phyloP scores from a whole-genome alignment of 2,888 invertebrate species.

The Ormyrus rosae region DNA sequence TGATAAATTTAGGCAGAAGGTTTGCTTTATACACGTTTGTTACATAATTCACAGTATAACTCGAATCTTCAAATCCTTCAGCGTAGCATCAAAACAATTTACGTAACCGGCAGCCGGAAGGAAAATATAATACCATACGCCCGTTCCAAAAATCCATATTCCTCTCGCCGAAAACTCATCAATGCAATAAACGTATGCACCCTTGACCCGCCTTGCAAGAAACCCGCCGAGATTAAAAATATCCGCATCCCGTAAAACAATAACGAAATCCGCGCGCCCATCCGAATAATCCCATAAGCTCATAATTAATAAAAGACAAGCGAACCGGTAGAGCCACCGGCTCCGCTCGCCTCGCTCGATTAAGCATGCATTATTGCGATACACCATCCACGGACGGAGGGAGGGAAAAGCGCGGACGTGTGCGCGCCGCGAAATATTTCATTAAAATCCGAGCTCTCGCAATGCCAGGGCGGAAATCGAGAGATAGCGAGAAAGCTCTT shows the following conservation, averaged over 20 bases:
- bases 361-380: conserved; percentile 14
- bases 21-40: too few relatives aligned
- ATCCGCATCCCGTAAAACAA: neutral
- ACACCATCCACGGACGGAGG: too few relatives aligned
- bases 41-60: too few relatives aligned
- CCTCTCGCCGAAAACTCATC: too few relatives aligned
- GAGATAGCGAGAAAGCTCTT: conserved; percentile 20
- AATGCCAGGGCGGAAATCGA: neutral
- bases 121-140: too few relatives aligned
- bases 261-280: neutral
- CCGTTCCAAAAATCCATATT: too few relatives aligned
- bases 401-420: neutral
- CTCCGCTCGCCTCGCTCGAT: neutral
- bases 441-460: conserved; percentile 17
- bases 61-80: too few relatives aligned
- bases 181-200: too few relatives aligned
- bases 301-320: conserved; percentile 7
- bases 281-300: neutral
- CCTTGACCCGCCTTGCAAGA: too few relatives aligned
- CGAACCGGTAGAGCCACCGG: neutral
- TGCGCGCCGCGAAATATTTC: conserved; percentile 15
- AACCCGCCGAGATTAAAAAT: neutral
- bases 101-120: too few relatives aligned
- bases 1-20: too few relatives aligned
- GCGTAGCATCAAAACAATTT: too few relatives aligned